A percentile compares a stretch with the other conserved stretches of the same genome.
Conservation (phyloP, 2,797 vertebrate genomes). For the Diceros bicornis region DNA sequence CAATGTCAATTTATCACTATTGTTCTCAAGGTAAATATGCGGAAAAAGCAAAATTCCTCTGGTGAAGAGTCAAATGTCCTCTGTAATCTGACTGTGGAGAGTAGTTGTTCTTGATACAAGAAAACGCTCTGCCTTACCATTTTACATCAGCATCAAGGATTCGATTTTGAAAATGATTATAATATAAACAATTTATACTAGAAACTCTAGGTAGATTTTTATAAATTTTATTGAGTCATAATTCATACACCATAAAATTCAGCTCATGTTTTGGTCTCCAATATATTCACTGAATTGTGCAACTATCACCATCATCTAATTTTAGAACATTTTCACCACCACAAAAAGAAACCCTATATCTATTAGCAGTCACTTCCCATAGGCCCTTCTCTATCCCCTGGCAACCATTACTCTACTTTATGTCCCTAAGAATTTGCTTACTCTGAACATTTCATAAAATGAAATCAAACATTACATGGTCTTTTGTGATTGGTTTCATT, state of each 20-base stretch:
- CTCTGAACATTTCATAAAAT: background rate
- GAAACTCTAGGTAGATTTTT: background rate
- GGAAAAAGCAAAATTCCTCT: conserved; percentile 26
- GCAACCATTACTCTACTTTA: background rate
- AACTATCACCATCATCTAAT: background rate
- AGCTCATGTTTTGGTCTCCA: background rate
- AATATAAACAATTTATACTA: background rate
- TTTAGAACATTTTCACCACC: background rate
- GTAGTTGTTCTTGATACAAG: background rate
- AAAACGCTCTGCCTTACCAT: background rate
- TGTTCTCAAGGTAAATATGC: conserved; percentile 17
- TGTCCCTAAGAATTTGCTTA: background rate
- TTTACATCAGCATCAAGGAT: background rate
- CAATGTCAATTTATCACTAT: background rate
- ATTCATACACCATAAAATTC: background rate
- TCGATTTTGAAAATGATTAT: background rate
- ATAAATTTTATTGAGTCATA: background rate
- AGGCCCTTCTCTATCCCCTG: no score
- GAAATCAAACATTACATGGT: background rate
- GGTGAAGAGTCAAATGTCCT: conserved; percentile 1
- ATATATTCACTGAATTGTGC: background rate
- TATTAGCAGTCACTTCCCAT: background rate
- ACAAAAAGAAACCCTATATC: background rate
- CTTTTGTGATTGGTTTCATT: background rate
- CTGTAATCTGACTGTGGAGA: background rate